phyloP scores from a whole-genome alignment of 1,140 invertebrate genomes.

The Drosophila funebris region DNA sequence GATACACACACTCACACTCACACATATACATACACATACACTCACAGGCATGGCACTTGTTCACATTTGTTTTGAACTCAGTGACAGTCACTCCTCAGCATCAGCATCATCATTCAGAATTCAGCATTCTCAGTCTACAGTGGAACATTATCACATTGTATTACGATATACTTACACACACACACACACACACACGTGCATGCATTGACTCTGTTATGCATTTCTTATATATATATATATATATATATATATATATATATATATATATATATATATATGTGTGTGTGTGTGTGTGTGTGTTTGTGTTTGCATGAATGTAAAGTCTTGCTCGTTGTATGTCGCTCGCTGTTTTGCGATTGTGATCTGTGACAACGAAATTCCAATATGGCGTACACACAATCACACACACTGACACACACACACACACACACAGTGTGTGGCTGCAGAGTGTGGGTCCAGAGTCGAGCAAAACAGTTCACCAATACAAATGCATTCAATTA shows the following conservation, averaged over 20 bases:
- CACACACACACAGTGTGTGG: slow-evolving; percentile 10
- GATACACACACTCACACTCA: slow-evolving; percentile 19
- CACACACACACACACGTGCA: background rate
- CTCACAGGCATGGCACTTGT: slow-evolving; percentile 32
- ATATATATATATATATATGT: background rate
- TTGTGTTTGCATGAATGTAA: slow-evolving; percentile 38
- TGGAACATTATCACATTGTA: slow-evolving; percentile 73
- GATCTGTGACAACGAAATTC: slow-evolving; percentile 73
- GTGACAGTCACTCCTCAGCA: slow-evolving; percentile 52
- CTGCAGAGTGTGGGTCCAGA: slow-evolving; percentile 67
- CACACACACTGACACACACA: slow-evolving; percentile 9
- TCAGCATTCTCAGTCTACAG: slow-evolving; percentile 34
- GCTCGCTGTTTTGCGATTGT: slow-evolving; percentile 50
- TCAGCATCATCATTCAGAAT: slow-evolving; percentile 34
- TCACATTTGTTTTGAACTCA: slow-evolving; percentile 56
- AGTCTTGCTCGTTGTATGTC: slow-evolving; percentile 2
- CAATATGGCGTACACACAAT: slow-evolving; percentile 64
- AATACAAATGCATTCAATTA: slow-evolving; percentile 78
- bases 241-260: too few species aligned
- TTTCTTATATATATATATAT: too few species aligned
- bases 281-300: slow-evolving; percentile 34
- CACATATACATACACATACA: slow-evolving; percentile 10
- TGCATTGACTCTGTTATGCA: slow-evolving; percentile 46
- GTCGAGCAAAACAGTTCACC: slow-evolving; percentile 51
- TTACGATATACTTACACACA: slow-evolving; percentile 56